phyloP scores from a whole-genome alignment of 1,140 invertebrate species.

The Tetramorium simillimum region DNA sequence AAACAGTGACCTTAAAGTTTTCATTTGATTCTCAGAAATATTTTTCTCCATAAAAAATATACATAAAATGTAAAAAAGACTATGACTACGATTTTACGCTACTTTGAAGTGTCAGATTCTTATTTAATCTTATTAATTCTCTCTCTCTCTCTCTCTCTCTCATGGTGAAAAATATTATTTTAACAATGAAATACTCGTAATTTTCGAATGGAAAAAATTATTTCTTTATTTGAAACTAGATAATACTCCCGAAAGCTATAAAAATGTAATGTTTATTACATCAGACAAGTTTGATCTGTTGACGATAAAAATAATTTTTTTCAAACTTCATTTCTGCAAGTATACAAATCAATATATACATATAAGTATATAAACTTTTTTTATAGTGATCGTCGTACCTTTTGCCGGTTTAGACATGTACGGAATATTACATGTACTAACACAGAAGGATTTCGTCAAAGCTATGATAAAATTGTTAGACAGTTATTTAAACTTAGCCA shows the following conservation, averaged over 20 bases:
- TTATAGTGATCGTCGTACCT: slow-evolving; percentile 89
- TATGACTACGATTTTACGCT: background rate
- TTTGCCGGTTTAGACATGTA: slow-evolving; percentile 91
- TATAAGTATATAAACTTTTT: slow-evolving; percentile 32
- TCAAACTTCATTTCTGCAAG: background rate
- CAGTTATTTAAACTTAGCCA: slow-evolving; percentile 87
- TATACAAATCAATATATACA: background rate
- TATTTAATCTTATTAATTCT: background rate
- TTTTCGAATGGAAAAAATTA: background rate
- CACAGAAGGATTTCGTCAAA: slow-evolving; percentile 90
- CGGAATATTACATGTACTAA: slow-evolving; percentile 92
- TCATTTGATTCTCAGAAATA: background rate
- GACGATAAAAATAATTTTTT: background rate
- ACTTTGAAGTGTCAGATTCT: background rate
- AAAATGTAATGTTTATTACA: too few relatives aligned
- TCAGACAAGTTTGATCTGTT: background rate
- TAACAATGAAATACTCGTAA: background rate
- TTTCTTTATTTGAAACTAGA: background rate
- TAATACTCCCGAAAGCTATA: too few relatives aligned
- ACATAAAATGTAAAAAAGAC: background rate
- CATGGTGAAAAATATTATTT: background rate
- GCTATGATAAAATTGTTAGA: slow-evolving; percentile 89
- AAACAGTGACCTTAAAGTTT: background rate
- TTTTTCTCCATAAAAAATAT: background rate
- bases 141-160: background rate